These are phyloP conservation scores for Tetragnatha versicolor DNA, from an alignment of 1,140 invertebrate species.

Conservation along the genomic window DNA sequence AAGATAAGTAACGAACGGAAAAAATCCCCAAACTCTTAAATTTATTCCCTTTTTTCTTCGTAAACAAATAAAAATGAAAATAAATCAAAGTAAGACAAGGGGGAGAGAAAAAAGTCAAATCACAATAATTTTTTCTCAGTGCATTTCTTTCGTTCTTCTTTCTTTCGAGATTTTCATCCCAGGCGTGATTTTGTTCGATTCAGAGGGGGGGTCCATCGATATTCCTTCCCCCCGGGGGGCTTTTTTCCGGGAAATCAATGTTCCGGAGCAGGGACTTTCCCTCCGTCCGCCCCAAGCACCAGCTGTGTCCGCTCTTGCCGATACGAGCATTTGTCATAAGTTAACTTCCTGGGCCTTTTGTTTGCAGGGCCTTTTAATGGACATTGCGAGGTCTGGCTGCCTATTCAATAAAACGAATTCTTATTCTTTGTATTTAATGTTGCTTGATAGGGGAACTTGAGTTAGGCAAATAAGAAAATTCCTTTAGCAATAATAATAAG, in stretches of 20 bases:
- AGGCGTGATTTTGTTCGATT: slow-evolving; percentile 47
- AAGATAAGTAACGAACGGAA: not conserved
- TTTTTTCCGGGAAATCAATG: slow-evolving; percentile 46
- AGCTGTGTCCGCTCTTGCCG: slow-evolving; percentile 13
- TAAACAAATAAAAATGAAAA: slow-evolving; percentile 37
- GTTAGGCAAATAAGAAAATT: no score
- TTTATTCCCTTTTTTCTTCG: slow-evolving; percentile 23
- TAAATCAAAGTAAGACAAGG: slow-evolving; percentile 33
- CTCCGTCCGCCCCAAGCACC: slow-evolving; percentile 17
- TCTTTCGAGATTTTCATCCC: not conserved
- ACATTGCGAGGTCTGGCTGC: not conserved
- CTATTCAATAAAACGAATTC: not conserved
- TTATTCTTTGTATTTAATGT: no score
- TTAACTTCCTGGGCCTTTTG: slow-evolving; percentile 18
- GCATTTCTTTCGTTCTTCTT: not conserved
- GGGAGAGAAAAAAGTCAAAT: not conserved
- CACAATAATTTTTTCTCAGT: slow-evolving; percentile 16
- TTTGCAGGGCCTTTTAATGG: not conserved
- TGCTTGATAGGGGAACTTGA: no score
- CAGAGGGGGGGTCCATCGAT: slow-evolving; percentile 38
- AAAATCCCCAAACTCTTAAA: slow-evolving; percentile 25
- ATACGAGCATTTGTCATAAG: slow-evolving; percentile 38
- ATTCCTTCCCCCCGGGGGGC: slow-evolving; percentile 32
- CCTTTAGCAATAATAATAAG: no score
- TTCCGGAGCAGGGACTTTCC: slow-evolving; percentile 25